Evolutionary conservation across 2,113 vertebrate species (phyloP).

Genomic region (Periophthalmodon schlosseri): DNA sequence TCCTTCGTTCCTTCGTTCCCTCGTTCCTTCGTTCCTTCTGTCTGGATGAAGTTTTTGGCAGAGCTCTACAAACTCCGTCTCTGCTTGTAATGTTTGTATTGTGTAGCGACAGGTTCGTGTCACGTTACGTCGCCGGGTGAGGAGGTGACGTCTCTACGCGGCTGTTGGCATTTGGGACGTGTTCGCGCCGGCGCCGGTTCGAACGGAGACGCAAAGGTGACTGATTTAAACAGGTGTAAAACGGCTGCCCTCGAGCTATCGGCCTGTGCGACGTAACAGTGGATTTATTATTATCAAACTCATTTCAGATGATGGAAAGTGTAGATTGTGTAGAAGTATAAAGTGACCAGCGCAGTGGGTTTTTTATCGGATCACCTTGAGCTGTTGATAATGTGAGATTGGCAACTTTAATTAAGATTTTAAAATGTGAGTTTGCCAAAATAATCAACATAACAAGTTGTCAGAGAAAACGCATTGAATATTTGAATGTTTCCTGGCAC

Average conservation of each 20-base stretch:
- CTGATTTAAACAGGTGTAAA: neutral
- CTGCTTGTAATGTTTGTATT: constrained; percentile 5
- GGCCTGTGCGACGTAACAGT: neutral
- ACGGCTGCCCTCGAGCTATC: neutral
- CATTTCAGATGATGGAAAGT: neutral
- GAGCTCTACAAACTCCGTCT: too few relatives aligned
- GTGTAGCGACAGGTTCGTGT: constrained; percentile 18
- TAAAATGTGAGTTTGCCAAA: neutral
- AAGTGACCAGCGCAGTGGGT: neutral
- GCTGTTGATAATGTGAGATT: neutral
- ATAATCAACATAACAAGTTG: too few relatives aligned
- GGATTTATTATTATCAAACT: neutral
- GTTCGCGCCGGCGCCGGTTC: neutral
- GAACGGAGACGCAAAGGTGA: neutral
- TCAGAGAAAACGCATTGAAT: too few relatives aligned
- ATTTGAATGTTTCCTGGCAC: too few relatives aligned
- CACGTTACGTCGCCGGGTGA: constrained; percentile 12
- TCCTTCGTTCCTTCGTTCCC: neutral
- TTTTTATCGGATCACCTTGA: neutral
- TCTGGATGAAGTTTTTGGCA: too few relatives aligned
- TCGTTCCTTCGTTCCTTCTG: too few relatives aligned
- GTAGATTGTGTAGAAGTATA: neutral
- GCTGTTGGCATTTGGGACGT: neutral
- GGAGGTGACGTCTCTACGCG: constrained; percentile 2
- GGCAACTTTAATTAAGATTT: neutral